phyloP scores from a whole-genome alignment of 2,113 vertebrate species.

The Chloropsis cyanopogon region DNA sequence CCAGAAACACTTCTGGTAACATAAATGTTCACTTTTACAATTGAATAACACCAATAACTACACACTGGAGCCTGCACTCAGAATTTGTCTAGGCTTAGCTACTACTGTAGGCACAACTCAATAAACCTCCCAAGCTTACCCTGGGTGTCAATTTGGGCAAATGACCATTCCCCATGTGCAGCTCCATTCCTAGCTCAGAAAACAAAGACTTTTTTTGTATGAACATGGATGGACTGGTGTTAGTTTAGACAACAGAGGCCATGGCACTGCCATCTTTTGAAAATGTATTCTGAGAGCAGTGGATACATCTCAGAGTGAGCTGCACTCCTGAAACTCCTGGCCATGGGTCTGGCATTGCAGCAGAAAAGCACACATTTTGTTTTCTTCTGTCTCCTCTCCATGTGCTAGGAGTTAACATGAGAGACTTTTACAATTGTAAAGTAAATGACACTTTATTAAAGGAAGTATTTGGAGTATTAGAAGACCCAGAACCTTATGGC shows the following conservation, averaged over 20 bases:
- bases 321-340: not conserved
- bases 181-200: not conserved
- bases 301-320: not conserved
- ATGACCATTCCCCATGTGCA: not conserved
- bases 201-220: not conserved
- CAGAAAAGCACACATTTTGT: not conserved
- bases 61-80: not conserved
- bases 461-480: not conserved
- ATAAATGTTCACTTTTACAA: not conserved
- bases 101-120: not conserved
- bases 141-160: not conserved
- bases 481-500: not conserved
- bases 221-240: not conserved
- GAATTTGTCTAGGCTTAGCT: not conserved
- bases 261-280: not conserved
- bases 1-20: not conserved
- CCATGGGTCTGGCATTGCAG: not conserved
- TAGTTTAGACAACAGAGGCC: not conserved
- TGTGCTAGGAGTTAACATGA: not conserved
- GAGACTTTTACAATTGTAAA: not conserved
- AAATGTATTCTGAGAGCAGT: not conserved
- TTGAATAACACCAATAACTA: not conserved
- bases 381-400: not conserved
- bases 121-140: not conserved
- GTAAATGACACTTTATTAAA: not conserved